Evolutionary conservation across 2,113 vertebrate genomes (phyloP), one percentile per base, ranked within the genome.

Genomic region (Limanda limanda): DNA sequence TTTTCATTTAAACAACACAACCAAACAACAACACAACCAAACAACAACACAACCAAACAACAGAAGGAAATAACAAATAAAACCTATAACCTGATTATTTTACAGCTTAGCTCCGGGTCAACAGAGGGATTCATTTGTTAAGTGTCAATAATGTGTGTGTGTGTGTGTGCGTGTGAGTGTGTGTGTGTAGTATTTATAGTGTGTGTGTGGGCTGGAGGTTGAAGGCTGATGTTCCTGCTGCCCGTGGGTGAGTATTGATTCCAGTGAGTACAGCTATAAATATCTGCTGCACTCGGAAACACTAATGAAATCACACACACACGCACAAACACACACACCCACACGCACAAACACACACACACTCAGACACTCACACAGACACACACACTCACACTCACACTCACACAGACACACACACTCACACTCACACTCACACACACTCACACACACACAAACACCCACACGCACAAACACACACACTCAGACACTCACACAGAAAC

Each of bases 171-270:
- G 52, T 57, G 27, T 58, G 52, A 35, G 55, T 60, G 23, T 20
- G 56, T 52, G 51, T 23, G 61, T 55, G 11, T 9, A 40, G 42
- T 45, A 64, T 27, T 66, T 12, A 64, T 52, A 31, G 68, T 1
- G 66, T 52, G 70, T 52, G 40, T 13, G 40, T 12, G 11, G 8
- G 72, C 40, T 55, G 73, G 69, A 58, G 27, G 59, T 76, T 40
- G 72, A 79, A 35, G 78, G 25, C 54, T 23, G 61, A 71, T 62
- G 17, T 48, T 18, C 71, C 12, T 83, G 52, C 66, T 69, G 81
- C 81, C 74, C 2, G 13, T 0, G 58, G 88, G 10, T 11, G 4
- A 31, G 2, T 76, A 90, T 93, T 77, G 87, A 93, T 91, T 89
- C 80, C 77, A 6, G 21, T 56, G n/a, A 71, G 74, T 73, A 35